phyloP scores from a whole-genome alignment of 2,888 invertebrate species.

The Trachelus troglodyta region DNA sequence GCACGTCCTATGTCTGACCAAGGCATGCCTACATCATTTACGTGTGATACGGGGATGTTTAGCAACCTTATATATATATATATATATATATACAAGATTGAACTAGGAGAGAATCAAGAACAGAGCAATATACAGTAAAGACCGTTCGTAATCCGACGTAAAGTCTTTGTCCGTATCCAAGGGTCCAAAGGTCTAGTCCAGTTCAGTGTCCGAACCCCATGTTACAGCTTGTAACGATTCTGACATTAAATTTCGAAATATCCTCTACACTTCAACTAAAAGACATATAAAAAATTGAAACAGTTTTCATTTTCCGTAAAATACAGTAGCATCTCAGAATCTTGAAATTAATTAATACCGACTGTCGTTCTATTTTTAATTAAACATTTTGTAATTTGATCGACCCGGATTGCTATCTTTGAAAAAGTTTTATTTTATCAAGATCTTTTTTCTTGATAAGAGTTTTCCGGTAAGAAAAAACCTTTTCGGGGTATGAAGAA shows the following conservation, averaged over 20 bases:
- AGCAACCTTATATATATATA: constrained; percentile 47
- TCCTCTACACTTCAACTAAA: not conserved
- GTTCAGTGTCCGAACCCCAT: not conserved
- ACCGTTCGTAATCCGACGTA: not conserved
- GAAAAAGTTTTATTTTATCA: too few relatives aligned
- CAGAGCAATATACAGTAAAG: not conserved
- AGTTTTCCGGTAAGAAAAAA: too few relatives aligned
- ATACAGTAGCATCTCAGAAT: not conserved
- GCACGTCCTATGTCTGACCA: constrained; percentile 51
- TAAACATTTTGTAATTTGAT: not conserved
- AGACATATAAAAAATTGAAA: not conserved
- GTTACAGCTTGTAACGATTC: not conserved
- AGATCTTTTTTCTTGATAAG: too few relatives aligned
- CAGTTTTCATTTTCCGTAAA: not conserved
- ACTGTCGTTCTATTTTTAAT: not conserved
- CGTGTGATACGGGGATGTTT: constrained; percentile 42
- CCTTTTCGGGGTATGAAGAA: too few relatives aligned
- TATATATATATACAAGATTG: not conserved
- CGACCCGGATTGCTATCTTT: too few relatives aligned
- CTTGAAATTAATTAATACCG: not conserved
- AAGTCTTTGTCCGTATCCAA: not conserved
- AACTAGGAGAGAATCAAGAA: not conserved
- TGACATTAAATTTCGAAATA: not conserved
- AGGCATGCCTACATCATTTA: constrained; percentile 26
- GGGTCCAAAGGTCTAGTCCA: too few relatives aligned